Evolutionary conservation across 2,797 vertebrate species (phyloP).

Genomic region (Anguilla anguilla): DNA sequence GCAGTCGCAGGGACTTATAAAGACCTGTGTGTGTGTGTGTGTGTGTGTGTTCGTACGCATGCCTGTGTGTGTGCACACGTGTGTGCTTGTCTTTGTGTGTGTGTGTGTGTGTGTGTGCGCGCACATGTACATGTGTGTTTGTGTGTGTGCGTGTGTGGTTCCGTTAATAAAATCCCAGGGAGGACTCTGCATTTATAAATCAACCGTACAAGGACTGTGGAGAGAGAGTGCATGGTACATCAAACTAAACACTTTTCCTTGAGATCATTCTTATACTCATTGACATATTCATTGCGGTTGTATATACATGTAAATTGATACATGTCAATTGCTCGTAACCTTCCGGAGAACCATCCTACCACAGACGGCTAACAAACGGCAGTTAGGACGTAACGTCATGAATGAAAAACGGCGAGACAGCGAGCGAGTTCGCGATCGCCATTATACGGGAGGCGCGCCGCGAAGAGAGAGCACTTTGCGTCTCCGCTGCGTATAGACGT

Average conservation of each 20-base stretch:
- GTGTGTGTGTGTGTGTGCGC: not conserved
- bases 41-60: not conserved
- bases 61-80: no score
- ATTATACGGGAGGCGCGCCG: not conserved
- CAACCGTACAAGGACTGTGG: not conserved
- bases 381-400: not conserved
- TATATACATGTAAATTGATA: not conserved
- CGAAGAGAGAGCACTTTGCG: not conserved
- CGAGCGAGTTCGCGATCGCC: not conserved
- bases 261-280: not conserved
- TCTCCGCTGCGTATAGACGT: not conserved
- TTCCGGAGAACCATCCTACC: not conserved
- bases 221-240: not conserved
- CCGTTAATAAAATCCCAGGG: not conserved
- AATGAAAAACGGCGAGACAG: not conserved
- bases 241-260: not conserved
- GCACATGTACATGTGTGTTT: not conserved
- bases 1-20: not conserved
- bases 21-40: not conserved
- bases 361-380: not conserved
- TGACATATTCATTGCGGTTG: not conserved
- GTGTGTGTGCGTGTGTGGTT: not conserved
- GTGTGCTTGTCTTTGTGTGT: no score
- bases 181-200: not conserved
- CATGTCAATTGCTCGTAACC: not conserved